These are phyloP conservation scores for Laodelphax striatellus DNA, from an alignment of 1,140 invertebrate species.

Conservation along the genomic window DNA sequence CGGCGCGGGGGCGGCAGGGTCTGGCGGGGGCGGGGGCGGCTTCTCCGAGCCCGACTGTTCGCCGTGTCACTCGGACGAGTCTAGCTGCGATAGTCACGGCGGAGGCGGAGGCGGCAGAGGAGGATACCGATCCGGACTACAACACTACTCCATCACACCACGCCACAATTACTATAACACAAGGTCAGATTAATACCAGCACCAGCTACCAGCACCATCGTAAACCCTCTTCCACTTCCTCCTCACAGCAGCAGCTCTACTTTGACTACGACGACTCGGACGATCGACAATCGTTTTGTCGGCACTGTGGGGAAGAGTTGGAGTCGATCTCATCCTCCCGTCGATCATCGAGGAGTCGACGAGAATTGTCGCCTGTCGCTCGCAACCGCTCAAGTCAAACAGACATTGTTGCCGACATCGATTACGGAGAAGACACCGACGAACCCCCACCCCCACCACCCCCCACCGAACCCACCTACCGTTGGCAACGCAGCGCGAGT, in stretches of 20 bases:
- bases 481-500: constrained; percentile 63
- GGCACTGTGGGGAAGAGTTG: constrained; percentile 10
- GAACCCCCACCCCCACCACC: not conserved
- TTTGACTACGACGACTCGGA: not conserved
- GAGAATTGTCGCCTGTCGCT: not conserved
- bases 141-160: constrained; percentile 11
- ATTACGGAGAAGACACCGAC: constrained; percentile 23
- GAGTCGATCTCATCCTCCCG: constrained; percentile 9
- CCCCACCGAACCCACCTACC: constrained; percentile 32
- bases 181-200: constrained; percentile 13
- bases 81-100: constrained; percentile 16
- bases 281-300: constrained; percentile 6
- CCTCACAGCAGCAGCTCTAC: not conserved
- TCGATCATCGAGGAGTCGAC: not conserved
- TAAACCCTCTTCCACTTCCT: not conserved
- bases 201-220: no score
- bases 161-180: constrained; percentile 10
- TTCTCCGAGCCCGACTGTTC: constrained; percentile 27
- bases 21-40: constrained; percentile 22
- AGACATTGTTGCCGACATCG: constrained; percentile 26
- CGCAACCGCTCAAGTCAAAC: constrained; percentile 22
- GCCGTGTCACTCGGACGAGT: constrained; percentile 18
- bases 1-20: constrained; percentile 16
- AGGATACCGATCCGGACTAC: not conserved
- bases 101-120: not conserved